Evolutionary conservation across 1,140 invertebrate species (phyloP), one percentile per base, ranked within the genome.

Genomic region (Eurytemora carolleeae): DNA sequence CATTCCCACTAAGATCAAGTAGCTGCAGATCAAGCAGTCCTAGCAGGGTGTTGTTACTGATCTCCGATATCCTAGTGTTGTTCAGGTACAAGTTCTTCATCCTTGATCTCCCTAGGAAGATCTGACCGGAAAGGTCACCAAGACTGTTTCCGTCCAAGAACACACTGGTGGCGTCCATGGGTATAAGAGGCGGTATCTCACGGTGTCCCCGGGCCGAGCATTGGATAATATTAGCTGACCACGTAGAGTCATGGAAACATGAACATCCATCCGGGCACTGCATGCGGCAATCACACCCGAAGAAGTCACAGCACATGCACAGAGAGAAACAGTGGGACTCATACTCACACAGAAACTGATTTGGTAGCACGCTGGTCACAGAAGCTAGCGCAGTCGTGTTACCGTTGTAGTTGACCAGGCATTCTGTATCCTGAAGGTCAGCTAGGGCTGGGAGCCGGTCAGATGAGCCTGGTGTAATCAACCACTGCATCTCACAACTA

Each of bases 251-350:
- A 69, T 92, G 86, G 73, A 88, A 92, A 72, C 89, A 93, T 24
- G 84, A 85, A 71, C 89, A 93, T 68, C 89, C 86, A 55, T 79
- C 80, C 20, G 89, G 89, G 68, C 89, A 93, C 20, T 84, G 90
- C 87, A 93, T 91, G 76, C 92, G 86, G 75, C 88, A 93, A 70
- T 93, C 75, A 71, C 89, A 93, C 21, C 87, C 87, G 71, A 90
- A 87, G 68, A 88, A 93, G 69, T 93, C 88, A 71, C 89, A 93
- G 72, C 89, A 93, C 66, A 91, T 85, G 70, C 89, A 93, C 53
- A 88, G 71, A 0, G 87, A 82, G 69, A 89, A 89, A 71, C 89
- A 93, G 67, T 92, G 88, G 54, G 82, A 81, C 31, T 87, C 82
- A 69, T 93, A 93, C 69, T 86, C 85, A 74, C 89, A 93, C 25